Percentiles rank a stretch among this genome's conserved stretches.
phyloP scores from a whole-genome alignment of 1,140 invertebrate species.

The Ephestia elutella region DNA sequence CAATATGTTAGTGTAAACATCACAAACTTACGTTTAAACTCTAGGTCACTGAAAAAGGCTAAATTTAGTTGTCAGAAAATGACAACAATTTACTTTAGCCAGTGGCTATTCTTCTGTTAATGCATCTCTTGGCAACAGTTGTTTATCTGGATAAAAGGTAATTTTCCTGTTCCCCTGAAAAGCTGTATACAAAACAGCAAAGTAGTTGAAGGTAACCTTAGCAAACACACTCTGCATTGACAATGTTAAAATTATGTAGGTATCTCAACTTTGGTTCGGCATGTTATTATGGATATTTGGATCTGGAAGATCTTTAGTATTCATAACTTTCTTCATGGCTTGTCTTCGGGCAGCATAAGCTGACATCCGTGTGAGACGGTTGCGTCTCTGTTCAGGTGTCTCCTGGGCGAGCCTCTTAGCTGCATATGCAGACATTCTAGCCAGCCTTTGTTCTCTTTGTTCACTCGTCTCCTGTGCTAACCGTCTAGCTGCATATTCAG shows the following conservation, averaged over 20 bases:
- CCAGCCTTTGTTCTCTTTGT: slow-evolving; percentile 67
- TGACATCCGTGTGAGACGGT: slow-evolving; percentile 72
- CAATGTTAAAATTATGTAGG: too few species aligned
- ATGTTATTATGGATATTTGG: not conserved
- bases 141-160: too few species aligned
- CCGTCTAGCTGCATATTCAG: slow-evolving; percentile 58
- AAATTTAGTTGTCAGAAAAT: too few species aligned
- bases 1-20: not conserved
- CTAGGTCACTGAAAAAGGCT: too few species aligned
- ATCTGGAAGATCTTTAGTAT: not conserved
- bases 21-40: not conserved
- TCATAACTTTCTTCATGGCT: slow-evolving; percentile 42
- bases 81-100: too few species aligned
- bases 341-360: slow-evolving; percentile 63
- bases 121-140: too few species aligned
- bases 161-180: too few species aligned
- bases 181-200: too few species aligned
- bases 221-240: too few species aligned
- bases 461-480: slow-evolving; percentile 71
- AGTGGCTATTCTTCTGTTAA: too few species aligned
- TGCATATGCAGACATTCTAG: slow-evolving; percentile 74
- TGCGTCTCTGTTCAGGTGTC: slow-evolving; percentile 69
- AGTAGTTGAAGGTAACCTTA: too few species aligned
- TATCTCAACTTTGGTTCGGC: slow-evolving; percentile 10
- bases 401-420: slow-evolving; percentile 69